Evolutionary conservation across 2,888 invertebrate species (phyloP).

Genomic region (Morpho achilles): DNA sequence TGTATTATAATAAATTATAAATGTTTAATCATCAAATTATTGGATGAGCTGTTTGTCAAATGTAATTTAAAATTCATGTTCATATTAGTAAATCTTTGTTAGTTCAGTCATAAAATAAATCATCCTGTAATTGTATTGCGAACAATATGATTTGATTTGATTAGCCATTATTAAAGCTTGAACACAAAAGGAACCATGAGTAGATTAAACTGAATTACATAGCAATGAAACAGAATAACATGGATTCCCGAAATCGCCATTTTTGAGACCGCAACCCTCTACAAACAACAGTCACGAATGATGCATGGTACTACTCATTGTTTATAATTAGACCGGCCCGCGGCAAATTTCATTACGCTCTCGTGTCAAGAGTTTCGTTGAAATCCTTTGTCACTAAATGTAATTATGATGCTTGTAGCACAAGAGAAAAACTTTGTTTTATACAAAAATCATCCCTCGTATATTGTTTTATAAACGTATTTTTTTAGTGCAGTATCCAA

Average conservation of each 20-base stretch:
- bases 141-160: too few relatives aligned
- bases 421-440: conserved; percentile 2
- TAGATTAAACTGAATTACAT: too few relatives aligned
- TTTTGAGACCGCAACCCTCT: conserved; percentile 27
- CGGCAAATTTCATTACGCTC: conserved; percentile 56
- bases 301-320: conserved; percentile 45
- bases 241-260: conserved; percentile 24
- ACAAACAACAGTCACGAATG: conserved; percentile 32
- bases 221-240: conserved; percentile 22
- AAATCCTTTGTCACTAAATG: conserved; percentile 55
- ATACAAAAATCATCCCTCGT: too few relatives aligned
- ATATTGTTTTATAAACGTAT: too few relatives aligned
- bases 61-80: too few relatives aligned
- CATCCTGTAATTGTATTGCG: too few relatives aligned
- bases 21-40: too few relatives aligned
- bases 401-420: conserved; percentile 55
- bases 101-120: too few relatives aligned
- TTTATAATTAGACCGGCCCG: conserved; percentile 54
- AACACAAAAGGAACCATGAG: neutral
- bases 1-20: neutral
- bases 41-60: too few relatives aligned
- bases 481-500: too few relatives aligned
- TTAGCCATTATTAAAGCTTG: neutral
- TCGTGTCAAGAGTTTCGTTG: conserved; percentile 47
- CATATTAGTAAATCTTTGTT: too few relatives aligned